Evolutionary conservation across 2,797 vertebrate genomes (phyloP).

Genomic region (Mycteria americana): DNA sequence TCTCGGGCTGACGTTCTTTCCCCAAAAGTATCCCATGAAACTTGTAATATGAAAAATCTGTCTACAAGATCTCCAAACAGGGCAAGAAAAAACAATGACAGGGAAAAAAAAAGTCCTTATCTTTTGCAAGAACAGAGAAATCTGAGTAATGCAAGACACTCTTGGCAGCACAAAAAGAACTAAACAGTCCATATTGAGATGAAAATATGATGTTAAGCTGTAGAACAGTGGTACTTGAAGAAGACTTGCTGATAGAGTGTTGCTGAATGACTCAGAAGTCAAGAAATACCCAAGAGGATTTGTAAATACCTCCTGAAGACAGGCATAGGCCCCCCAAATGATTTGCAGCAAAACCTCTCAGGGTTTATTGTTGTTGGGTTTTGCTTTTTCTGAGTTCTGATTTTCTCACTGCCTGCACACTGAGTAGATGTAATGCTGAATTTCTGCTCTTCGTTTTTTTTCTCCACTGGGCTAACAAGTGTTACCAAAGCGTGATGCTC

Average conservation of each 20-base stretch:
- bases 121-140: background rate
- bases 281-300: background rate
- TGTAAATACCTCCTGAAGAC: background rate
- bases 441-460: background rate
- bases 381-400: background rate
- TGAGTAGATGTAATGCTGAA: background rate
- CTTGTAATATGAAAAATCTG: background rate
- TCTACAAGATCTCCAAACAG: background rate
- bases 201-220: background rate
- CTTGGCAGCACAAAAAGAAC: background rate
- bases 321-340: background rate
- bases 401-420: background rate
- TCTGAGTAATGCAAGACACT: background rate
- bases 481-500: background rate
- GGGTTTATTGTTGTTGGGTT: background rate
- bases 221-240: background rate
- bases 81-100: background rate
- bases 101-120: fast-evolving
- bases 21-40: background rate
- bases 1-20: background rate
- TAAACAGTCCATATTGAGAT: background rate
- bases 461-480: background rate
- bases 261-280: background rate
- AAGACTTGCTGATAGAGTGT: background rate
- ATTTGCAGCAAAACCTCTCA: background rate